phyloP scores from a whole-genome alignment of 2,888 invertebrate genomes.

The Heliconius cydno region DNA sequence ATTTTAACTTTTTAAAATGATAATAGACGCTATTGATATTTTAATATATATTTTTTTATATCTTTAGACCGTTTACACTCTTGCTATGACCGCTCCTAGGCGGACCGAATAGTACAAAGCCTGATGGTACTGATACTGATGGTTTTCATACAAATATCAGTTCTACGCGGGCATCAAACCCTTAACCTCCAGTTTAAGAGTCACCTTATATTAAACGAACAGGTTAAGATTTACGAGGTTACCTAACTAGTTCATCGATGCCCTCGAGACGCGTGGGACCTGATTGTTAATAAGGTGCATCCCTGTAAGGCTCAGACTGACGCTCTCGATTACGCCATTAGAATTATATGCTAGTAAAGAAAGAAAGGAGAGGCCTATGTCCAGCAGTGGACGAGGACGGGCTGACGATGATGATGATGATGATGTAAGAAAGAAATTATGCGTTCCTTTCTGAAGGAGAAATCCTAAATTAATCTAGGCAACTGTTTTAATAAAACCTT shows the following conservation, averaged over 20 bases:
- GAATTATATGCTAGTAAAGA: constrained; percentile 6
- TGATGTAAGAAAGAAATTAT: constrained; percentile 16
- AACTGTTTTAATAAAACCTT: too few species aligned
- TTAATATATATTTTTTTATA: not conserved
- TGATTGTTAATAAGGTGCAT: constrained; percentile 19
- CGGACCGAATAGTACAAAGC: too few species aligned
- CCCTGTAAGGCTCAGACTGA: constrained; percentile 8
- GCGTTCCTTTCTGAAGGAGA: too few species aligned
- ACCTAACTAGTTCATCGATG: not conserved
- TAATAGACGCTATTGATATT: not conserved
- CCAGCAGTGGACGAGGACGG: too few species aligned
- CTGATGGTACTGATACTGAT: not conserved
- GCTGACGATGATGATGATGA: too few species aligned
- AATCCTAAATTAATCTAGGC: too few species aligned
- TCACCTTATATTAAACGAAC: not conserved
- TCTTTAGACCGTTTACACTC: too few species aligned
- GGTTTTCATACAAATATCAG: not conserved
- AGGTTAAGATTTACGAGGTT: not conserved
- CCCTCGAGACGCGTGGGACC: constrained; percentile 20
- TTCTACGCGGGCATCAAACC: not conserved
- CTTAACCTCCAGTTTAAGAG: not conserved
- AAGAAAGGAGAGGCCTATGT: too few species aligned
- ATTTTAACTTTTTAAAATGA: not conserved
- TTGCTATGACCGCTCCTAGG: too few species aligned
- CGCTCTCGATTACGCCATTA: constrained; percentile 21